These are phyloP conservation scores for Propithecus coquereli DNA, from an alignment of 2,113 vertebrate species.

Conservation along the genomic window DNA sequence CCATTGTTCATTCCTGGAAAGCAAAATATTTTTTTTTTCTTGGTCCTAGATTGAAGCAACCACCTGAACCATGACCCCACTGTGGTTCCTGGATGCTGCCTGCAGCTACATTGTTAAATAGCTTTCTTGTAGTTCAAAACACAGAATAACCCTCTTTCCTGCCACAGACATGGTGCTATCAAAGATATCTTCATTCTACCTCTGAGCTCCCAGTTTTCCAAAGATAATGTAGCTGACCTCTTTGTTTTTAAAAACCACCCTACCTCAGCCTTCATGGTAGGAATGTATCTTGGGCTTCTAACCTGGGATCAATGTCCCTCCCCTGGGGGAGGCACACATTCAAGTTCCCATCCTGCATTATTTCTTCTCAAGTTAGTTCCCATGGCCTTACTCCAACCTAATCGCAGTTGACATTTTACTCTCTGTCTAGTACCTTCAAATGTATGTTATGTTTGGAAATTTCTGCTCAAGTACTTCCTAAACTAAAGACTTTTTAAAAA, in stretches of 20 bases:
- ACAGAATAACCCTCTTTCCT: background rate
- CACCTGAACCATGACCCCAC: background rate
- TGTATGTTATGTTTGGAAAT: background rate
- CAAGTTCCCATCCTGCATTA: background rate
- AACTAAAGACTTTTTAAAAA: background rate
- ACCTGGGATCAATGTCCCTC: background rate
- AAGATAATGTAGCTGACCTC: background rate
- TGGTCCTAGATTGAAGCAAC: background rate
- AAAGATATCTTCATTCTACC: background rate
- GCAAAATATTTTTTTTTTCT: background rate
- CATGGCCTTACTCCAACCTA: background rate
- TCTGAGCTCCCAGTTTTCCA: background rate
- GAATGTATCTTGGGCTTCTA: background rate
- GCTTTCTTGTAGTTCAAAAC: background rate
- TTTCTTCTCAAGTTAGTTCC: background rate
- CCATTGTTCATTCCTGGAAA: background rate
- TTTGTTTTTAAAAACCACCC: background rate
- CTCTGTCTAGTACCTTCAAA: background rate
- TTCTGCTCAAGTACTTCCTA: background rate
- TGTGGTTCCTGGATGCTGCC: background rate
- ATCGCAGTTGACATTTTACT: background rate
- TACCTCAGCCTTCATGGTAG: background rate
- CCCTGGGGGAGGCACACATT: background rate
- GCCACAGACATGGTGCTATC: background rate
- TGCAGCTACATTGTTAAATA: background rate